Evolutionary conservation across 53 echinoderm and acorn worm genomes (phyloP).

Genomic region (Actinopyga echinites): DNA sequence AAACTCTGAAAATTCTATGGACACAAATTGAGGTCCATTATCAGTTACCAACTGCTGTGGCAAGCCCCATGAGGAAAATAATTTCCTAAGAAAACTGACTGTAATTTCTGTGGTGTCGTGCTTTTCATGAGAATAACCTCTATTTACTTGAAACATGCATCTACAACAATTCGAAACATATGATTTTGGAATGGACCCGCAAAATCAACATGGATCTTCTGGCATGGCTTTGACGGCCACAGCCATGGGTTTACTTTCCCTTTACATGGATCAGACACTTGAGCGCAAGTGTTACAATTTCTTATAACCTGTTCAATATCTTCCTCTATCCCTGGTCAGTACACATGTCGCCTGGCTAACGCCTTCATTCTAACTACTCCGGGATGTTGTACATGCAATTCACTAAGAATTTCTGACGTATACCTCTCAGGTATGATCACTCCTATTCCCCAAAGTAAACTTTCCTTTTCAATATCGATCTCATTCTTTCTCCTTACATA

Average conservation of each 20-base stretch:
- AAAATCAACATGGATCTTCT: neutral
- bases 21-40: too few species aligned
- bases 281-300: too few species aligned
- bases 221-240: too few species aligned
- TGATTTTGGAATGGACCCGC: neutral
- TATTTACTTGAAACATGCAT: neutral
- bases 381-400: conserved; percentile 45
- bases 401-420: conserved; percentile 39
- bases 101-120: neutral
- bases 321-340: conserved; percentile 54
- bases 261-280: neutral
- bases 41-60: neutral
- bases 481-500: conserved; percentile 33
- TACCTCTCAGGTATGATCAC: conserved; percentile 57
- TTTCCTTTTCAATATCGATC: too few species aligned
- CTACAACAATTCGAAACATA: too few species aligned
- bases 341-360: conserved; percentile 51
- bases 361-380: conserved; percentile 63
- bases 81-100: neutral
- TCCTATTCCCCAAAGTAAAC: conserved; percentile 59
- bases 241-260: neutral
- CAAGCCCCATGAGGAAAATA: neutral
- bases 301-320: conserved; percentile 53
- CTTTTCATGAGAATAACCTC: neutral
- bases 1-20: neutral